These are phyloP conservation scores for Araneus ventricosus DNA, from an alignment of 1,140 invertebrate genomes.

Conservation along the genomic window DNA sequence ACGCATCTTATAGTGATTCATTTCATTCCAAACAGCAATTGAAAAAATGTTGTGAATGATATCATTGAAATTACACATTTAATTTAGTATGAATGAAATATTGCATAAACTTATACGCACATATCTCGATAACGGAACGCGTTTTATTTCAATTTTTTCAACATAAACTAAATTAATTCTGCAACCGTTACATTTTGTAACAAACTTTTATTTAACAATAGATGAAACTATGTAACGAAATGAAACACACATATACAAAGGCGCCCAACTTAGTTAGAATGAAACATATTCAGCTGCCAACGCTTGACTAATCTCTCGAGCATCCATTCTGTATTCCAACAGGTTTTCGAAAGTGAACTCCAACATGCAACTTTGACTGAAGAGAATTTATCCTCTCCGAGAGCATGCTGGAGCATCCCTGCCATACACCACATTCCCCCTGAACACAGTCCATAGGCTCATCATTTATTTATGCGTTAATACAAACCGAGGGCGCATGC, in stretches of 20 bases:
- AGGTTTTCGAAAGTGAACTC: background rate
- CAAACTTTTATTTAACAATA: no score
- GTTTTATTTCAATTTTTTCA: no score
- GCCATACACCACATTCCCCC: background rate
- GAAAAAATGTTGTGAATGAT: no score
- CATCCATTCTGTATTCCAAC: conserved; percentile 6
- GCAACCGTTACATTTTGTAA: no score
- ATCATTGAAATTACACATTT: no score
- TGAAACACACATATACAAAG: background rate
- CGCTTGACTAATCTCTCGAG: background rate
- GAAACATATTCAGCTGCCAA: background rate
- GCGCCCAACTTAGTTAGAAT: background rate
- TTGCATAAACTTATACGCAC: no score
- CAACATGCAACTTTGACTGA: conserved; percentile 3
- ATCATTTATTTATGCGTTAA: conserved; percentile 28
- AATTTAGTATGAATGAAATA: no score
- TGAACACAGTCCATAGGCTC: conserved; percentile 5
- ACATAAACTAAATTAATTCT: no score
- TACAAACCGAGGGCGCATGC: conserved; percentile 19
- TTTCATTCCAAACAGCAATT: no score
- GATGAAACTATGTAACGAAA: background rate
- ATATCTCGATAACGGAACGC: no score
- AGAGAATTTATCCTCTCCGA: background rate
- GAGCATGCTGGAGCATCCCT: background rate
- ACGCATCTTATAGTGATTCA: no score